Evolutionary conservation across 2,797 vertebrate species (phyloP).

Genomic region (Acanthurus tractus): DNA sequence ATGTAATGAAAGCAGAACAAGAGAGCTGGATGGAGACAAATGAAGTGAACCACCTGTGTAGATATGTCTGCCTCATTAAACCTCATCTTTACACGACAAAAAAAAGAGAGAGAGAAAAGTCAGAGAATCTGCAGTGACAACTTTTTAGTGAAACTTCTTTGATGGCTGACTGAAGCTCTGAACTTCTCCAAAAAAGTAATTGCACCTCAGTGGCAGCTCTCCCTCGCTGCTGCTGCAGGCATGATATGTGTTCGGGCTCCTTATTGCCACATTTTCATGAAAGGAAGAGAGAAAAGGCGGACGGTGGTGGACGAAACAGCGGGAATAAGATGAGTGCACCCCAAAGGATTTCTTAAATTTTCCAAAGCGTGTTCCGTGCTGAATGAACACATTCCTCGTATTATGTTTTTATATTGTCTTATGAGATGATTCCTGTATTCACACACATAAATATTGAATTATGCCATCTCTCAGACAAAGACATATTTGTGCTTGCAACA

Average conservation of each 20-base stretch:
- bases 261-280: constrained; percentile 53
- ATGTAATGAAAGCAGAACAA: constrained; percentile 27
- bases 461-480: constrained; percentile 3
- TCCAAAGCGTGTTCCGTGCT: constrained; percentile 12
- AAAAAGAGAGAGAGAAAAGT: background rate
- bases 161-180: constrained; percentile 68
- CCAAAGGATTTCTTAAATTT: constrained; percentile 26
- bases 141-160: constrained; percentile 55
- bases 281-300: constrained; percentile 33
- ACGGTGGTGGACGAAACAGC: constrained; percentile 3
- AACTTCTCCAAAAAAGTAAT: constrained; percentile 61
- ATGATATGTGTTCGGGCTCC: constrained; percentile 35
- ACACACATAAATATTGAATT: constrained; percentile 35
- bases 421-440: constrained; percentile 23
- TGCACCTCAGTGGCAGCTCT: constrained; percentile 62
- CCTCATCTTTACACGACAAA: constrained; percentile 29
- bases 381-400: constrained; percentile 3
- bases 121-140: constrained; percentile 20
- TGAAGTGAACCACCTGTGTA: constrained; percentile 41
- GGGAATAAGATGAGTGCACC: background rate
- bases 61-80: constrained; percentile 35
- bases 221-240: constrained; percentile 51
- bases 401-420: constrained; percentile 38
- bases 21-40: constrained; percentile 30
- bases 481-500: background rate